These are phyloP conservation scores for Zeugodacus cucurbitae DNA, from an alignment of 1,140 invertebrate genomes.

Conservation along the genomic window DNA sequence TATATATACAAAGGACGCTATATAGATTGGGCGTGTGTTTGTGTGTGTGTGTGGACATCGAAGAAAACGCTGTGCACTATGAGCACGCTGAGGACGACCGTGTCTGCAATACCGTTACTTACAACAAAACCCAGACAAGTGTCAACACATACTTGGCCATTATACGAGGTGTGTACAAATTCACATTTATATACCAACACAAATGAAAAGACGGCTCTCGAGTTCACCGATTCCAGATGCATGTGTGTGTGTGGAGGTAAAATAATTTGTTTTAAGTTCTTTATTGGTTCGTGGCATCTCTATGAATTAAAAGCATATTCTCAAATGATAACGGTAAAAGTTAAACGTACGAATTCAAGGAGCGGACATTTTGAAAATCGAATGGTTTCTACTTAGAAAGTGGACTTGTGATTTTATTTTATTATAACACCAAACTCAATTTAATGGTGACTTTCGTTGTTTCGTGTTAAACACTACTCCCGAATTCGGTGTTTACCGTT, in stretches of 20 bases:
- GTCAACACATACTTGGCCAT: constrained; percentile 64
- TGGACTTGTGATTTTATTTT: no score
- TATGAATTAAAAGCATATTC: not conserved
- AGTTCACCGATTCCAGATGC: no score
- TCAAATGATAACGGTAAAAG: not conserved
- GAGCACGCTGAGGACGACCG: not conserved
- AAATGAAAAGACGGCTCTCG: no score
- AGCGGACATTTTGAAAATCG: not conserved
- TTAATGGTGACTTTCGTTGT: no score
- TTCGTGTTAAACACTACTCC: no score
- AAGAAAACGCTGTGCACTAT: not conserved
- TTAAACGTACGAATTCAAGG: not conserved
- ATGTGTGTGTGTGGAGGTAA: not conserved
- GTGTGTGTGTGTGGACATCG: not conserved
- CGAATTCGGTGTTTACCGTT: no score
- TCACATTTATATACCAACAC: not conserved
- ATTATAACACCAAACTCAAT: no score
- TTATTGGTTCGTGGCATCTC: not conserved
- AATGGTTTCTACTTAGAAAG: no score
- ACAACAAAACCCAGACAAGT: constrained; percentile 63
- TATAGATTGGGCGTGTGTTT: not conserved
- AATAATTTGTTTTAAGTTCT: not conserved
- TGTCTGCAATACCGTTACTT: constrained; percentile 56
- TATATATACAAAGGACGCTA: not conserved
- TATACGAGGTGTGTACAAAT: constrained; percentile 18